These are phyloP conservation scores for Galago senegalensis DNA, from an alignment of 2,797 vertebrate species.

Conservation along the genomic window DNA sequence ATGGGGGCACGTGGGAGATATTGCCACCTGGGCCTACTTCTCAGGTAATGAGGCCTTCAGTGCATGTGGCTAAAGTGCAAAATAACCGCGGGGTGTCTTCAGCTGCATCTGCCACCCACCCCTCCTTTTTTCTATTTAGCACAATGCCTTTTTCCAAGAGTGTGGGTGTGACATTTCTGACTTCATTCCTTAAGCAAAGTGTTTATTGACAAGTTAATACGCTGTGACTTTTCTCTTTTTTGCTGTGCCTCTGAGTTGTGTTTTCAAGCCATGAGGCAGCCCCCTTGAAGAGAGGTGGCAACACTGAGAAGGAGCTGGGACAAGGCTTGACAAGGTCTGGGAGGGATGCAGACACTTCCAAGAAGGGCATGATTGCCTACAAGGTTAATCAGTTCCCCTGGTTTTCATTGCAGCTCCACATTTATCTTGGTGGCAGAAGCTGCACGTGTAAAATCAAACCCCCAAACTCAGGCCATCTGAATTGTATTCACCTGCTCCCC, in stretches of 20 bases:
- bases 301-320: neutral
- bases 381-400: neutral
- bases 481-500: neutral
- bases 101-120: neutral
- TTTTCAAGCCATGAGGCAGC: neutral
- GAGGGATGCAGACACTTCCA: constrained; percentile 24
- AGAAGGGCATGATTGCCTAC: neutral
- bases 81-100: neutral
- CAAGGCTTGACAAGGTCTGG: neutral
- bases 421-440: constrained; percentile 49
- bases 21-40: neutral
- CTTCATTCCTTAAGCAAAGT: constrained; percentile 55
- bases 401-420: constrained; percentile 22
- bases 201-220: neutral
- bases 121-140: neutral
- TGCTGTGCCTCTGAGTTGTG: neutral
- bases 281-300: neutral
- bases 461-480: neutral
- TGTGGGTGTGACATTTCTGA: neutral
- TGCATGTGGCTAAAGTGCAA: neutral
- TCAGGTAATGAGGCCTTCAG: neutral
- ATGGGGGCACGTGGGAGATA: neutral
- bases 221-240: neutral
- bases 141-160: neutral
- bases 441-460: constrained; percentile 16